Conservation (phyloP, 2,113 vertebrate genomes). For the Amphilophus citrinellus region DNA sequence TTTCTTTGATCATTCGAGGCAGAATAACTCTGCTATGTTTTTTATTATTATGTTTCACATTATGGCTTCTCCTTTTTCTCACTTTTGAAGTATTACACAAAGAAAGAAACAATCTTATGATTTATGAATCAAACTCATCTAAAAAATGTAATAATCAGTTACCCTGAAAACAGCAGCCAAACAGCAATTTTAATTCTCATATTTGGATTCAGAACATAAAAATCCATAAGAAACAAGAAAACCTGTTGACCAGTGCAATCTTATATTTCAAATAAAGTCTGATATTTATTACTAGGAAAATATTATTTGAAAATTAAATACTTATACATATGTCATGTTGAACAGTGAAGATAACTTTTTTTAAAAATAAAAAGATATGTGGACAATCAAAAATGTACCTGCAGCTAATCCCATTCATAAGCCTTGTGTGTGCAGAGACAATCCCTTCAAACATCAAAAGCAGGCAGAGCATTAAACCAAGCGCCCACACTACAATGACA, state of each 20-base stretch:
- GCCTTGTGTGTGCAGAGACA: not conserved
- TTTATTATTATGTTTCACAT: too few relatives aligned
- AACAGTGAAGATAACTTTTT: not conserved
- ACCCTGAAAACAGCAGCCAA: not conserved
- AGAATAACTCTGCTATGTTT: too few relatives aligned
- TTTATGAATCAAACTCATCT: too few relatives aligned
- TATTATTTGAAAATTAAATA: not conserved
- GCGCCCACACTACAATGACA: not conserved
- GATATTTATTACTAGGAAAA: not conserved
- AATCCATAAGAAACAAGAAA: not conserved
- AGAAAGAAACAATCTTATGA: too few relatives aligned
- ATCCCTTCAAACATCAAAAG: slow-evolving; percentile 5
- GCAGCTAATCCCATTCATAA: slow-evolving; percentile 5
- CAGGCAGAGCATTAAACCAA: not conserved
- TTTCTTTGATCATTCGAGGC: too few relatives aligned
- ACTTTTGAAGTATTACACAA: too few relatives aligned
- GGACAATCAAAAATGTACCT: not conserved
- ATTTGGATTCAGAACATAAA: not conserved
- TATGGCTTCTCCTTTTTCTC: too few relatives aligned
- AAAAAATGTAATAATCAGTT: not conserved
- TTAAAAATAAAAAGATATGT: not conserved
- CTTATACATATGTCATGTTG: not conserved
- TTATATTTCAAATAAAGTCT: not conserved
- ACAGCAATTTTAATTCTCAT: not conserved
- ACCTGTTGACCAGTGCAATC: not conserved